Evolutionary conservation across 2,888 invertebrate species (phyloP), one percentile per base, ranked within the genome.

Genomic region (Acleris sparsana): DNA sequence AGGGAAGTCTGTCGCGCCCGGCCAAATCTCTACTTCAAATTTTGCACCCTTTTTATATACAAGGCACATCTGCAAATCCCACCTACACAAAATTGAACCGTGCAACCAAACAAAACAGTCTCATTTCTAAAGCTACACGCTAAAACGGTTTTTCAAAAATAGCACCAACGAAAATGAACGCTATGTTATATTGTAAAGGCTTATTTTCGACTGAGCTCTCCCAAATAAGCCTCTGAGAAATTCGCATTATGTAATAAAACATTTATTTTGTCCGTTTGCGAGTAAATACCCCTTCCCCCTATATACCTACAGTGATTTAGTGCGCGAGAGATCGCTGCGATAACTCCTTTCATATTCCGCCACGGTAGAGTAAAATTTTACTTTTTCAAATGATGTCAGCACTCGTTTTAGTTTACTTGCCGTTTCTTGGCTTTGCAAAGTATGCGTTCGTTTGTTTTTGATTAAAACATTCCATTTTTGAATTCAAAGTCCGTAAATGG

Each of bases 221-320:
- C 62, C 73, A 82, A 85, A 85, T 84, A 83, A 80, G 85, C 86
- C 86, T 88, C 84, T 79, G 89, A 92, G 92, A 91, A 89, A 87
- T 84, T 86, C 89, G 88, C 84, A 87, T 89, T 90, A 91, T 92
- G 91, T 92, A 92, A 92, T 89, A 88, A 90, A 92, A 92, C 91
- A 90, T 92, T 91, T 92, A 90, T 92, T 92, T 90, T 88, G 88
- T 86, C 86, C 89, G 91, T 90, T 89, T 88, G 86, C 81, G 85
- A 88, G 91, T 92, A 92, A 89, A 91, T 88, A 89, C 83, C 85
- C 83, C 86, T 90, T 86, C 89, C 92, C 91, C 91, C 87, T 92
- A 89, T 90, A 77, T 91, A n/a, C n/a, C n/a, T n/a, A 87, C 87
- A 73, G 83, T 92, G 92, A 92, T 92, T 92, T 92, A 92, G 90